phyloP scores from a whole-genome alignment of 2,113 vertebrate genomes.

The Zapornia atra region DNA sequence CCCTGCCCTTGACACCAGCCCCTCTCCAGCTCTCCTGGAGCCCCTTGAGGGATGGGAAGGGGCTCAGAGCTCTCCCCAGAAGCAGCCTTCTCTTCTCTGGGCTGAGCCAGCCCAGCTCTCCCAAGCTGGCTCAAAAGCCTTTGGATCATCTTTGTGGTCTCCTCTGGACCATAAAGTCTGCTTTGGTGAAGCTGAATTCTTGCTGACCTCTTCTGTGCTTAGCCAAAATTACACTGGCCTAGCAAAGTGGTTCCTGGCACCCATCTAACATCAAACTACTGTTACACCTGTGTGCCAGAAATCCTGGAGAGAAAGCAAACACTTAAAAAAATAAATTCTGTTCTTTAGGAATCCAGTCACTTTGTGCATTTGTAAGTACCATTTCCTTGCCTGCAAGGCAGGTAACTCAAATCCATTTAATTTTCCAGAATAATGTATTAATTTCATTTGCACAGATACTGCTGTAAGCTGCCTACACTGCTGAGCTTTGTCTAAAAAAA shows the following conservation, averaged over 20 bases:
- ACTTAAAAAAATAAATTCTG: not conserved
- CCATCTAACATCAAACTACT: not conserved
- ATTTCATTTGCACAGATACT: not conserved
- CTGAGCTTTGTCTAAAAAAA: not conserved
- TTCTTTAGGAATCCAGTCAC: not conserved
- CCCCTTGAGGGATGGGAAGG: no score
- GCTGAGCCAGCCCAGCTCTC: no score
- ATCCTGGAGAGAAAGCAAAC: not conserved
- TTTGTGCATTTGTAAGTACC: not conserved
- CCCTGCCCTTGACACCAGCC: no score
- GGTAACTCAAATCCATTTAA: not conserved
- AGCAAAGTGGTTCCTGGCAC: not conserved
- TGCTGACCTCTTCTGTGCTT: not conserved
- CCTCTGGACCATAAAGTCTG: not conserved
- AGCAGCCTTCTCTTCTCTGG: no score
- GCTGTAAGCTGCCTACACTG: not conserved
- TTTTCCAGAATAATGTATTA: not conserved
- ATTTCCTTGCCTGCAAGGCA: not conserved
- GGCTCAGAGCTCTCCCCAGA: no score
- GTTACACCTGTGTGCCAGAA: not conserved
- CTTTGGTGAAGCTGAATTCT: not conserved
- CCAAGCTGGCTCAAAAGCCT: no score
- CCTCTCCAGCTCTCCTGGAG: no score
- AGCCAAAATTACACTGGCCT: not conserved
- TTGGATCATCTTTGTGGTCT: no score